A percentile compares a stretch with the other conserved stretches of the same genome.
These are phyloP conservation scores for Drosophila watanabei DNA, from an alignment of 1,140 invertebrate genomes.

Conservation along the genomic window DNA sequence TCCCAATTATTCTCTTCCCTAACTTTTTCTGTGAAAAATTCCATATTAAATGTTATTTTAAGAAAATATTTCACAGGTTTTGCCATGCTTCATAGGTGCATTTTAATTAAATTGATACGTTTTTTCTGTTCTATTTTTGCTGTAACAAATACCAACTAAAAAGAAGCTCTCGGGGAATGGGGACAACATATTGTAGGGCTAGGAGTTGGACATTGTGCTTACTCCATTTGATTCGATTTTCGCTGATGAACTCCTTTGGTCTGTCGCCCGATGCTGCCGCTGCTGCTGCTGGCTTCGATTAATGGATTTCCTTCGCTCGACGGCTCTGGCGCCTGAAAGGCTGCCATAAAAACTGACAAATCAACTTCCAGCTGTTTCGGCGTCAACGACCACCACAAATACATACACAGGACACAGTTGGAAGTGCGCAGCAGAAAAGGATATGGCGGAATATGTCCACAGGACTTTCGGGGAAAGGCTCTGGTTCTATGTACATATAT, in stretches of 20 bases:
- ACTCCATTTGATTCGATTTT: constrained; percentile 32
- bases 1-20: background rate
- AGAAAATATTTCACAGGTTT: background rate
- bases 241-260: constrained; percentile 35
- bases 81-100: background rate
- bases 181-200: constrained; percentile 26
- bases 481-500: background rate
- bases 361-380: constrained; percentile 63
- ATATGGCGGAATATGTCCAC: background rate
- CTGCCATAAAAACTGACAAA: constrained; percentile 63
- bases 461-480: constrained; percentile 4
- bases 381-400: constrained; percentile 48
- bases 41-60: background rate
- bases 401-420: constrained; percentile 1
- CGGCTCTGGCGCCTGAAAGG: constrained; percentile 52
- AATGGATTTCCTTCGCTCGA: constrained; percentile 43
- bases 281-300: constrained; percentile 31
- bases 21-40: background rate
- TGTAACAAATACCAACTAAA: constrained; percentile 3
- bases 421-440: constrained; percentile 38
- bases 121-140: constrained; percentile 16
- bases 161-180: constrained; percentile 11
- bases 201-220: constrained; percentile 18
- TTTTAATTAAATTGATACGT: constrained; percentile 28
- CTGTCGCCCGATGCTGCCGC: constrained; percentile 4